Conservation (phyloP, 2,888 invertebrate genomes). For the Dendrolimus houi region DNA sequence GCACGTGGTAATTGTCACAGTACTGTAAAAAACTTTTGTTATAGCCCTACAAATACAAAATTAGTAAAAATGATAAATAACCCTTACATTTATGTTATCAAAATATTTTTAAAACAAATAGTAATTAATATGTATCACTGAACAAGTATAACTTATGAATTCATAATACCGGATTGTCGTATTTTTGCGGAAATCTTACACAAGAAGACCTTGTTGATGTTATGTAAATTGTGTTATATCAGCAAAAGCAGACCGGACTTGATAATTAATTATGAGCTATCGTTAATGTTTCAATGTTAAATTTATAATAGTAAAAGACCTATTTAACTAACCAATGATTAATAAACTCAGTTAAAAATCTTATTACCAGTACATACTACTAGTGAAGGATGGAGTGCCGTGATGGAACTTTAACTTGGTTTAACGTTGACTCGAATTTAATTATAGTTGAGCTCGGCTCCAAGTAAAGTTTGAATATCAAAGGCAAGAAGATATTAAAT, state of each 20-base stretch:
- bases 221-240: slow-evolving; percentile 38
- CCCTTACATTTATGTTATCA: neutral
- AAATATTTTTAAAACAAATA: neutral
- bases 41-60: too few relatives aligned
- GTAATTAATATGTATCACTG: neutral
- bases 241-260: slow-evolving; percentile 21
- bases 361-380: neutral
- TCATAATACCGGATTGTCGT: slow-evolving; percentile 36
- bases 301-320: slow-evolving; percentile 2
- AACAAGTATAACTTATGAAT: neutral
- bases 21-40: too few relatives aligned
- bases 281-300: slow-evolving; percentile 16
- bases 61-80: too few relatives aligned
- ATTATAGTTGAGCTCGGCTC: slow-evolving; percentile 27
- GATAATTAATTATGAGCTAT: slow-evolving; percentile 16
- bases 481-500: slow-evolving; percentile 18
- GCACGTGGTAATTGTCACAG: too few relatives aligned
- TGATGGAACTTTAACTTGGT: slow-evolving; percentile 54
- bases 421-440: slow-evolving; percentile 31
- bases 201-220: slow-evolving; percentile 40
- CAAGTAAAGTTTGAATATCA: slow-evolving; percentile 24
- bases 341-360: neutral
- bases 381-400: slow-evolving; percentile 8
- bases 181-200: slow-evolving; percentile 46
- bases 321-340: neutral